phyloP scores from a whole-genome alignment of 1,140 invertebrate species.

The Zeugodacus cucurbitae region DNA sequence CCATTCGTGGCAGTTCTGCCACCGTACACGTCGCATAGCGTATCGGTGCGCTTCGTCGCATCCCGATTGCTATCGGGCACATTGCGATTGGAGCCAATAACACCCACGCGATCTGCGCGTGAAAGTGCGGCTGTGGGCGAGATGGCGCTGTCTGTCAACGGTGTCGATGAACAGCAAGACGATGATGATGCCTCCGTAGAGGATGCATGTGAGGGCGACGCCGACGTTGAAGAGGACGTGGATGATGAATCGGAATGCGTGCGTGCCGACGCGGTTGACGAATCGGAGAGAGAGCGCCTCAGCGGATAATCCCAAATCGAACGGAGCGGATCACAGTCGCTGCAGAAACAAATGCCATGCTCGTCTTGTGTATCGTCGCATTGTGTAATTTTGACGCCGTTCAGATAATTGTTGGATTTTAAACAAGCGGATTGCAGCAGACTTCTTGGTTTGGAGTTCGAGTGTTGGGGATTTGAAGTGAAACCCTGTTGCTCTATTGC shows the following conservation, averaged over 20 bases:
- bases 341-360: conserved; percentile 75
- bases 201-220: neutral
- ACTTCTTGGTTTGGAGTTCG: neutral
- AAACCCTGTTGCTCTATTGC: neutral
- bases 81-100: conserved; percentile 62
- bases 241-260: conserved; percentile 34
- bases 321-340: conserved; percentile 80
- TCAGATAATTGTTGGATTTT: neutral
- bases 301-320: conserved; percentile 75
- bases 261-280: conserved; percentile 45
- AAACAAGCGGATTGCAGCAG: neutral
- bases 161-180: neutral
- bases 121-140: conserved; percentile 56
- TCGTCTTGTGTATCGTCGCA: neutral
- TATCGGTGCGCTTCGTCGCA: neutral
- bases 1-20: neutral
- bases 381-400: neutral
- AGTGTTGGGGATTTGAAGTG: neutral
- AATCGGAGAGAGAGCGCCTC: conserved; percentile 60
- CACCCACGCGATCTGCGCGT: conserved; percentile 62
- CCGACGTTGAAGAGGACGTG: conserved; percentile 6
- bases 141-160: conserved; percentile 50
- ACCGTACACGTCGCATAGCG: neutral
- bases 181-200: neutral
- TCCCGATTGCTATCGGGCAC: conserved; percentile 40